Base-by-base conservation (phyloP, 2,888 invertebrate genomes). In the Hedychridium roseum region DNA sequence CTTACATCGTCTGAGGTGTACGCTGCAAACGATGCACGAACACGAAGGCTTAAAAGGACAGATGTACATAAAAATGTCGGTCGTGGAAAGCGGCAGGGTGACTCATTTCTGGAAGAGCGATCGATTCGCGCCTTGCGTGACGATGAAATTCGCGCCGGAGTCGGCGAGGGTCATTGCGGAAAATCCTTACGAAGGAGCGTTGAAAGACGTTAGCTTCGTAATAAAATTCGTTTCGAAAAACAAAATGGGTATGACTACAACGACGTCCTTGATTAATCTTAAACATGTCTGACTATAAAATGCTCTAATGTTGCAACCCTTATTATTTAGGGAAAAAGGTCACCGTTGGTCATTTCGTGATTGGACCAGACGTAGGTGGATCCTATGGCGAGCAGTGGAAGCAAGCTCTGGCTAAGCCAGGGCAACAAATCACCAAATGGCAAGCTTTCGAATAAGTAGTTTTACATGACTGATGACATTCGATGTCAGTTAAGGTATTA, bases 61-160 rank as follows among this genome's bases (percentile, higher is more conserved):
- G 42, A 82, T 91, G 66, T 91, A 91, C 73, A 83, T 91, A 54
- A 91, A 91, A 79, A 89, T 91, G 48, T 87, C 88, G 0, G 85
- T 90, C 50, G 84, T 88, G 54, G 90, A 91, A 71, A 85, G 85
- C 50, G 87, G 85, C 59, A 64, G 80, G 39, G 79, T 82, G 26
- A 80, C 81, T 18, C 80, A 81, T 45, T 81, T 82, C 54, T 88
- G 91, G 89, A 90, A 90, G 73, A 90, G 90, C 60, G 86, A 87
- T 64, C 82, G 84, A 56, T 91, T 91, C 76, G 81, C 82, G 11
- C 90, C 91, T 3, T 87, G 89, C 2, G 86, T 91, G 47, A 88
- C 90, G n/a, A 86, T 88, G 64, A 87, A 89, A 78, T 88, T 90
- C 82, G 87, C 88, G 64, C 83, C 86, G 0, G 86, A 85, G 61